Conservation (phyloP, 2,797 vertebrate genomes). For the Cheirogaleus major region DNA sequence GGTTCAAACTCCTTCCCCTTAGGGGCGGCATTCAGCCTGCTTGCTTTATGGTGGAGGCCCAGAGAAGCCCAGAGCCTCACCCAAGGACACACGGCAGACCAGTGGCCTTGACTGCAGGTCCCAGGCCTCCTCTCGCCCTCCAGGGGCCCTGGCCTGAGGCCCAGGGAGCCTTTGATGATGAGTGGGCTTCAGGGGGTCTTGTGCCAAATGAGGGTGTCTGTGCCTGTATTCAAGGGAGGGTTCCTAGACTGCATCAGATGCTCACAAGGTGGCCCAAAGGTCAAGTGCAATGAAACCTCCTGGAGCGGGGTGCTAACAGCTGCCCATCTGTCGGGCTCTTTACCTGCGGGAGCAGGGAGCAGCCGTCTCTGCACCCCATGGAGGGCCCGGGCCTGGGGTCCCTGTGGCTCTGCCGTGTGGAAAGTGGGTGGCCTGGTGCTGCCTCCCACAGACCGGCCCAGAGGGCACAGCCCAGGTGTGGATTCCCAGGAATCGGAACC, state of each 20-base stretch:
- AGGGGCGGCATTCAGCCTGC: background rate
- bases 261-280: background rate
- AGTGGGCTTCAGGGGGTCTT: background rate
- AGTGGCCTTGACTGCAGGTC: accelerated
- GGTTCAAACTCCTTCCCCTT: background rate
- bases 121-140: background rate
- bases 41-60: background rate
- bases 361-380: accelerated
- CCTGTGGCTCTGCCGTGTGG: background rate
- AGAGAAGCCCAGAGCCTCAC: background rate
- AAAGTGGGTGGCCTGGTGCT: background rate
- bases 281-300: background rate
- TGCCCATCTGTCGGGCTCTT: background rate
- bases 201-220: accelerated
- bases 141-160: too few relatives aligned
- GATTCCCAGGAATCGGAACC: background rate
- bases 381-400: background rate
- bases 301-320: background rate
- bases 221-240: background rate
- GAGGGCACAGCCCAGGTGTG: too few relatives aligned
- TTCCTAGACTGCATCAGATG: background rate
- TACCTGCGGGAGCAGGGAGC: background rate
- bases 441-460: accelerated
- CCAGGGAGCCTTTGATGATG: accelerated
- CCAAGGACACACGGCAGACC: background rate